Conservation (phyloP, 2,797 vertebrate species). For the Dicrostonyx torquatus region DNA sequence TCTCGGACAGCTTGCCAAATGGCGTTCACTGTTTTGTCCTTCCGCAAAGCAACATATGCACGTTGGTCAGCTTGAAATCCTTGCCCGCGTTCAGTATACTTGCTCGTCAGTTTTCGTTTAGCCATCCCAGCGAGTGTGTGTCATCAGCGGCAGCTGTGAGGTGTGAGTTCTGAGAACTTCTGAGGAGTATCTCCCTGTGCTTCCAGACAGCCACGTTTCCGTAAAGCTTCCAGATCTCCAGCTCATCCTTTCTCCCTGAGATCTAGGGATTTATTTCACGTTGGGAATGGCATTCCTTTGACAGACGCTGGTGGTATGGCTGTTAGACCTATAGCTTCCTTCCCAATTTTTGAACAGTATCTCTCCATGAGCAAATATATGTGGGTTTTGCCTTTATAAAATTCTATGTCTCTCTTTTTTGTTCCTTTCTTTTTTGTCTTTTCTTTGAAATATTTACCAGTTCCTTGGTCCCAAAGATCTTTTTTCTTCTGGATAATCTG, state of each 20-base stretch:
- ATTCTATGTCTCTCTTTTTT: background rate
- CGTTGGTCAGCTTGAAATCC: background rate
- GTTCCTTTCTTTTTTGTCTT: background rate
- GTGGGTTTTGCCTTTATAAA: background rate
- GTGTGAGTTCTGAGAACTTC: background rate
- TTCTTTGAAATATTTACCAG: background rate
- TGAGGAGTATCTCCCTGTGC: background rate
- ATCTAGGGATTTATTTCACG: background rate
- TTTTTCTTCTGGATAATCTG: background rate
- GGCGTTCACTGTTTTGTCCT: background rate
- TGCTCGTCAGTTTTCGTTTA: background rate
- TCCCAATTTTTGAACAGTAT: background rate
- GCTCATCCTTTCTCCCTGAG: background rate
- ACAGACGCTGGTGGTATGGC: background rate
- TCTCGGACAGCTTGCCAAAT: background rate
- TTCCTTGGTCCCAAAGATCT: background rate
- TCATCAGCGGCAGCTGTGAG: background rate
- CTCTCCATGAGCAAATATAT: background rate
- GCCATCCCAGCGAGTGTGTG: background rate
- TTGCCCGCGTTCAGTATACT: background rate
- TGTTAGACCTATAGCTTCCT: background rate
- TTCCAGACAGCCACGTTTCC: background rate
- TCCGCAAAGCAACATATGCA: background rate
- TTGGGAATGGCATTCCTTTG: background rate
- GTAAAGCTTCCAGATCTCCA: background rate